These are phyloP conservation scores for Cyphomyrmex costatus DNA, from an alignment of 1,140 invertebrate genomes.

Conservation along the genomic window DNA sequence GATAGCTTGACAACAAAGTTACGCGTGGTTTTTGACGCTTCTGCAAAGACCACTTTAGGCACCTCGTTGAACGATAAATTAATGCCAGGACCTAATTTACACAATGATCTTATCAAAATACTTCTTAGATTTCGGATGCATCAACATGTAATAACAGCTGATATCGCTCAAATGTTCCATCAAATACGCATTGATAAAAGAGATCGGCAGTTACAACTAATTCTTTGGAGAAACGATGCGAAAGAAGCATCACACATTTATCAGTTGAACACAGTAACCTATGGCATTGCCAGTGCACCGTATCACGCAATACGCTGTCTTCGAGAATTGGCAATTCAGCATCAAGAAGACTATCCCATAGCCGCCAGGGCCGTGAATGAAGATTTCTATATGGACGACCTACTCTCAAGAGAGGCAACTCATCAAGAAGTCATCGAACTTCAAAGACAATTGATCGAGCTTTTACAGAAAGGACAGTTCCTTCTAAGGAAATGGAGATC, in stretches of 20 bases:
- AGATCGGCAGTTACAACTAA: background rate
- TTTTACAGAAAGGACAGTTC: background rate
- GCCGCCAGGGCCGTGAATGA: background rate
- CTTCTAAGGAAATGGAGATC: slow-evolving; percentile 11
- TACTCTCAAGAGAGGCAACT: background rate
- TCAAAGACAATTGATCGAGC: background rate
- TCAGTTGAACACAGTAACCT: slow-evolving; percentile 20
- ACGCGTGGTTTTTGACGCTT: background rate
- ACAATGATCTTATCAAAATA: slow-evolving; percentile 43
- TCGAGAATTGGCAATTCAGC: background rate
- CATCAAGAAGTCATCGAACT: background rate
- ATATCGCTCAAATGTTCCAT: slow-evolving; percentile 30
- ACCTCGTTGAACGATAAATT: slow-evolving; percentile 14
- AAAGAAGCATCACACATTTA: background rate
- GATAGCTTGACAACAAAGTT: slow-evolving; percentile 14
- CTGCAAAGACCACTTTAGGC: background rate
- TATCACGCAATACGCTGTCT: background rate
- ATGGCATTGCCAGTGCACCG: background rate
- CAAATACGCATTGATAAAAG: background rate
- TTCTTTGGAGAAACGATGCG: background rate
- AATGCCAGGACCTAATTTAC: background rate
- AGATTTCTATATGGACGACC: slow-evolving; percentile 38
- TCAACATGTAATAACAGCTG: background rate
- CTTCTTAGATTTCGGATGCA: slow-evolving; percentile 41
- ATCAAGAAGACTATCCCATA: background rate